Base-by-base conservation (phyloP, 2,113 vertebrate genomes). In the Sinocyclocheilus rhinocerous region DNA sequence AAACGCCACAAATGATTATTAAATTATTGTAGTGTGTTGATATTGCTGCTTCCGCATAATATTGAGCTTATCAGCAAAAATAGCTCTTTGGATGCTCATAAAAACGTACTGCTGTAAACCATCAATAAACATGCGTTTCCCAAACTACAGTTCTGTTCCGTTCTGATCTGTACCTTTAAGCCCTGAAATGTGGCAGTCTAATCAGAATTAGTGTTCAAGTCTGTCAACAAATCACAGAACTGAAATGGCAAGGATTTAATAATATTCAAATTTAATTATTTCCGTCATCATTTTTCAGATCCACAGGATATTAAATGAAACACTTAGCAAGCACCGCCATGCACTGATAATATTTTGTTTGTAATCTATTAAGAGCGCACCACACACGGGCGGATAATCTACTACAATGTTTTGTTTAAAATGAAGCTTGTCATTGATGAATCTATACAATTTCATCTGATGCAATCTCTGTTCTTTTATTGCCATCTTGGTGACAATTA, bases 231-330 rank as follows among this genome's bases (percentile, higher is more conserved):
- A 55, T 15, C 84, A 76, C 24, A 6, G 5, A 65, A n/a, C 11
- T n/a, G 20, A 86, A 76, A 26, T 77, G 57, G 76, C 59, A 81
- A 57, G 48, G 69, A 87, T 76, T 42, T n/a, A 87, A 77, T 45
- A 48, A 11, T 45, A 76, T 67, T 79, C 76, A 42, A 70, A 79
- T 70, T 22, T 52, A 16, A 69, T 70, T 59, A 70, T 57, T 69
- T 85, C 72, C 29, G 3, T 50, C 65, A 70, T 80, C 22, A 57
- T 80, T 70, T 85, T 24, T 76, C 57, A 65, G 45, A 88, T 33
- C 45, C 33, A 72, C 29, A 18, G 26, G 69, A 26, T 16, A 42
- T 45, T 59, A 76, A 65, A 85, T 81, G 39, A 84, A 85, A 82
- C 65, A 33, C 57, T 88, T 61, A n/a, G 20, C 61, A 61, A 77